Evolutionary conservation across 2,888 invertebrate genomes (phyloP).

Genomic region (Hydropsyche betteni): DNA sequence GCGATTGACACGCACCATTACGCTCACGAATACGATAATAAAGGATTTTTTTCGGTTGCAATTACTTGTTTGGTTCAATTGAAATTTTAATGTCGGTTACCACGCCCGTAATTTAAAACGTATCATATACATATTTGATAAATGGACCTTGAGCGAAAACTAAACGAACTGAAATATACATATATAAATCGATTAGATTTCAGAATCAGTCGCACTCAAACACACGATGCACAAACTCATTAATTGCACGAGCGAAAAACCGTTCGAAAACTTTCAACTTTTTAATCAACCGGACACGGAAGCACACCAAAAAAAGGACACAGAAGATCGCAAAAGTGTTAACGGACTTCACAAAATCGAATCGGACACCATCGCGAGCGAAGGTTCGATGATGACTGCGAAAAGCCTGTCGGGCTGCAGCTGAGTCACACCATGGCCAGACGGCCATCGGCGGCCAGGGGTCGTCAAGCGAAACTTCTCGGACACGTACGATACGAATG

Average conservation of each 20-base stretch:
- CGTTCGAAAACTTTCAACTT: not conserved
- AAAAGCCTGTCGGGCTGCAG: not conserved
- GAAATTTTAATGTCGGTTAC: not conserved
- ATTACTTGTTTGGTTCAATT: not conserved
- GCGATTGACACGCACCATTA: too few species aligned
- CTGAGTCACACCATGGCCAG: slow-evolving; percentile 26
- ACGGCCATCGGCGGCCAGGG: slow-evolving; percentile 31
- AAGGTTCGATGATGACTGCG: slow-evolving; percentile 17
- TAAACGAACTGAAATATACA: too few species aligned
- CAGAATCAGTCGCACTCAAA: too few species aligned
- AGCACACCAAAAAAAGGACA: too few species aligned
- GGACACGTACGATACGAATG: not conserved
- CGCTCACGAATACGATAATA: not conserved
- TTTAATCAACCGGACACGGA: too few species aligned
- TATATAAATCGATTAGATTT: too few species aligned
- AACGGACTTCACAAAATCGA: too few species aligned
- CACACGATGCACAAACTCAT: not conserved
- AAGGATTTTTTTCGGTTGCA: slow-evolving; percentile 8
- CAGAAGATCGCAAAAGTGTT: too few species aligned
- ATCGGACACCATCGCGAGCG: slow-evolving; percentile 9
- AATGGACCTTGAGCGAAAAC: too few species aligned
- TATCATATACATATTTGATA: too few species aligned
- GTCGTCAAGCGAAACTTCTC: slow-evolving; percentile 38
- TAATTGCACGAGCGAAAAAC: not conserved
- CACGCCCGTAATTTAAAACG: not conserved